Evolutionary conservation across 2,888 invertebrate genomes (phyloP).

Genomic region (Drosophila emarginata): DNA sequence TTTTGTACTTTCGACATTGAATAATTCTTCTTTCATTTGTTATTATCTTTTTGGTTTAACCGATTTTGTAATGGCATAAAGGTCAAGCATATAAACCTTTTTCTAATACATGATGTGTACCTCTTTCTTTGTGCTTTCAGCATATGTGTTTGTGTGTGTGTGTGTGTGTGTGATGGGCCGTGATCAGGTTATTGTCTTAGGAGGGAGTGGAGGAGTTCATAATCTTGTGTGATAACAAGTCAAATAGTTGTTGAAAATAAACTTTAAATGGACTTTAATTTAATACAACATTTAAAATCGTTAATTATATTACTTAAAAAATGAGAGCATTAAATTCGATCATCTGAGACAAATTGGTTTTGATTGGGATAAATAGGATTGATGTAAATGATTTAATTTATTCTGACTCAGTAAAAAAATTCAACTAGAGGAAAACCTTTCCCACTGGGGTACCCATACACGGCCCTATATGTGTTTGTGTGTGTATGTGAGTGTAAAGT

Average conservation of each 20-base stretch:
- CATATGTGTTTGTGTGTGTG: constrained; percentile 40
- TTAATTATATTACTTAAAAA: no score
- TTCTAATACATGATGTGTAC: constrained; percentile 39
- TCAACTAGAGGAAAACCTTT: constrained; percentile 8
- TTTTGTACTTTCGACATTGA: constrained; percentile 51
- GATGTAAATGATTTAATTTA: not conserved
- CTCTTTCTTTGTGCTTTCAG: constrained; percentile 64
- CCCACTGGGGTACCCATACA: not conserved
- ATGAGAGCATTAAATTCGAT: no score
- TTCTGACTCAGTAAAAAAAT: not conserved
- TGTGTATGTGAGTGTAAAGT: constrained; percentile 32
- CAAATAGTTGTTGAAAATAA: no score
- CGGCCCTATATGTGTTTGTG: constrained; percentile 22
- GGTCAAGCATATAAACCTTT: constrained; percentile 37
- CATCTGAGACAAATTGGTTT: no score
- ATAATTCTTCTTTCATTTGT: constrained; percentile 21
- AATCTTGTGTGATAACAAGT: not conserved
- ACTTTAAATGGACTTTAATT: no score
- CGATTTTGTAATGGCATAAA: constrained; percentile 54
- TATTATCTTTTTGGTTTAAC: constrained; percentile 58
- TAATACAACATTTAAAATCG: no score
- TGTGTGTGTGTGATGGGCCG: constrained; percentile 28
- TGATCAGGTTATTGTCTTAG: constrained; percentile 21
- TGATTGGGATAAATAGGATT: no score
- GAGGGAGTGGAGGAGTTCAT: not conserved